Base-by-base conservation (phyloP, 2,888 invertebrate species). In the Ophion ellenae region DNA sequence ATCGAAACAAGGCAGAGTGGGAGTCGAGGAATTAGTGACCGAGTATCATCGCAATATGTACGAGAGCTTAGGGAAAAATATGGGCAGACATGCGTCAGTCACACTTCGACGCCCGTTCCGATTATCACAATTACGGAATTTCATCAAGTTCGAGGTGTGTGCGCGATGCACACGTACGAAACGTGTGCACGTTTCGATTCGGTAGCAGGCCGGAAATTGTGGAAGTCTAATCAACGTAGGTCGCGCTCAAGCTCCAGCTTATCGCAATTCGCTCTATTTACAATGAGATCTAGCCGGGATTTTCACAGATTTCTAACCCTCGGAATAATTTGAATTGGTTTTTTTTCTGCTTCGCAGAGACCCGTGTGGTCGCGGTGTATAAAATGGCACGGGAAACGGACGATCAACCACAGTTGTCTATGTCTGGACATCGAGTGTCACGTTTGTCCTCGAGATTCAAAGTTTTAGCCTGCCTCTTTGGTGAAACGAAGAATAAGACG, bases 51-150 rank as follows among this genome's bases (percentile, higher is more conserved):
- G 70, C n/a, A 53, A 73, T 70, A 36, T 53, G 53, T 53, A 64
- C 17, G 40, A 70, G 70, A 20, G 11, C 32, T 36, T 9, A 14
- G 45, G 57, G 59, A 66, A 64, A 67, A 45, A 74, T 24, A 40
- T 40, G 5, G 28, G 40, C 17, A 17, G 3, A 4, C 53, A 17
- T 53, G 81, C 45, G 47, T 75, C 75, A 73, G 74, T 66, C 36
- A 83, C 71, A 64, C 14, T 17, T 73, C 28, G 76, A 78, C 66
- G 81, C 71, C 14, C 53, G 81, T 84, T 86, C 76, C 67, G 87
- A 88, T 88, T 87, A 86, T 71, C 70, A 79, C 86, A 90, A 91
- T 90, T 89, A 88, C 83, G 84, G 87, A 90, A 90, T 91, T 88
- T 87, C 90, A 88, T 89, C 89, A 91, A 90, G 88, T 70, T 64